Evolutionary conservation across 30 jellyfish, hydroid and myxozoan species (phyloP), one percentile per base, ranked within the genome.

Genomic region (Morbakka virulenta): DNA sequence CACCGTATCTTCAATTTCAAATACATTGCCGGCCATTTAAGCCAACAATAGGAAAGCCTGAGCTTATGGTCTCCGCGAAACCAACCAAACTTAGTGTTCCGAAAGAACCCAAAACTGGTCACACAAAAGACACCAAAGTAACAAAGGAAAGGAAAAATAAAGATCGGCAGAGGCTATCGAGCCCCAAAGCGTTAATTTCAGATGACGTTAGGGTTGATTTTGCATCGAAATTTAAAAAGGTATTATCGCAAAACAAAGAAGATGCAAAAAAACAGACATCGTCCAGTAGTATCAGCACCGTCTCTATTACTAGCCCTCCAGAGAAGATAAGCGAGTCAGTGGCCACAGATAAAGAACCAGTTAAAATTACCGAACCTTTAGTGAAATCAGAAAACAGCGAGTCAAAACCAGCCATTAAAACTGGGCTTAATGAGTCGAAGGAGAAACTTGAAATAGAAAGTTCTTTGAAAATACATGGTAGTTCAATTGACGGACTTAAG

Each of bases 1-100:
- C 75, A 27, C 74, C 96, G 0, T 85, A 91, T 70, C 80, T 91
- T 32, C 88, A 76, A 33, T 89, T 72, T n/a, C 95, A 80, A 22
- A 83, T 72, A n/a, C 98, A 91, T 63, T 91, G 98, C 64, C 86
- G 96, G 22, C 95, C 97, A 14, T 89, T 89, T 70, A 85, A 71
- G 22, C 93, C 97, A 28, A 81, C 72, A 28, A 82, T 63, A 72
- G 80, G 65, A 21, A 69, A 72, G 33, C 65, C 27, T 51, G 93
- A 81, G 28, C 70, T 84, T 12, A 65, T 69, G 13, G 17, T 41
- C 9, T 17, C 57, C 17, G 9, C 57, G 57, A 41, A 41, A 41
- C 17, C 57, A 41, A 9, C 57, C 17, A 41, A 41, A 17, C 57
- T 41, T 9, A 41, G 57, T 17, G 13, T 6, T 9, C 9, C 9